Conservation (phyloP, 2,888 invertebrate species). For the Corbicula japonica region DNA sequence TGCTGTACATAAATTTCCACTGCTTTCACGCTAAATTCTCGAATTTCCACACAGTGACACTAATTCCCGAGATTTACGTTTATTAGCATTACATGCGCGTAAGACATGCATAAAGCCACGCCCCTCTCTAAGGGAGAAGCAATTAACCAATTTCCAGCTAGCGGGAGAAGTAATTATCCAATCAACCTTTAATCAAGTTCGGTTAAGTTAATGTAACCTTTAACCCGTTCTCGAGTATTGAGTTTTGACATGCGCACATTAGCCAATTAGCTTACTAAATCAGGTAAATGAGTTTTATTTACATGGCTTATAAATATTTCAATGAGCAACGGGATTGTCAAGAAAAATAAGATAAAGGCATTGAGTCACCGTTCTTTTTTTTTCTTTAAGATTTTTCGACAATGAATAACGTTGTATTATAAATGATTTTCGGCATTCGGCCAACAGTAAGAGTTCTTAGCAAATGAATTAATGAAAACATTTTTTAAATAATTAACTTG, state of each 20-base stretch:
- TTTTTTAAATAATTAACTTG: too few relatives aligned
- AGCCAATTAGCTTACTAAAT: constrained; percentile 15
- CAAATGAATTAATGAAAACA: too few relatives aligned
- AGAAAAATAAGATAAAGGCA: too few relatives aligned
- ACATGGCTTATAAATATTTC: constrained; percentile 11
- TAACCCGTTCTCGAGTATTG: constrained; percentile 4
- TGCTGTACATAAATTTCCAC: constrained; percentile 6
- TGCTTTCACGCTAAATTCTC: constrained; percentile 25
- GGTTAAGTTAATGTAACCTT: constrained; percentile 40
- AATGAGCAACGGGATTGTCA: too few relatives aligned
- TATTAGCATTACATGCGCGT: constrained; percentile 42
- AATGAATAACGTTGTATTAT: too few relatives aligned
- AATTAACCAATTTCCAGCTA: constrained; percentile 62
- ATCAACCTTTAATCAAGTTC: constrained; percentile 56
- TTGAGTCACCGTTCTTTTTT: too few relatives aligned
- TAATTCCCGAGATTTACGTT: constrained; percentile 54
- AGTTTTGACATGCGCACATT: constrained; percentile 36
- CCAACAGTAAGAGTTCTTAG: too few relatives aligned
- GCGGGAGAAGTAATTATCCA: constrained; percentile 65
- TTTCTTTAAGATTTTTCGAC: too few relatives aligned
- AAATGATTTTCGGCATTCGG: neutral
- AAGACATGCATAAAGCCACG: constrained; percentile 35
- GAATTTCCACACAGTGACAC: constrained; percentile 45
- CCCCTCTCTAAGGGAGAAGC: constrained; percentile 56
- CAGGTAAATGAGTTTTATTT: constrained; percentile 21